Conservation (phyloP, 2,888 invertebrate species). For the Meandrusa payeni region DNA sequence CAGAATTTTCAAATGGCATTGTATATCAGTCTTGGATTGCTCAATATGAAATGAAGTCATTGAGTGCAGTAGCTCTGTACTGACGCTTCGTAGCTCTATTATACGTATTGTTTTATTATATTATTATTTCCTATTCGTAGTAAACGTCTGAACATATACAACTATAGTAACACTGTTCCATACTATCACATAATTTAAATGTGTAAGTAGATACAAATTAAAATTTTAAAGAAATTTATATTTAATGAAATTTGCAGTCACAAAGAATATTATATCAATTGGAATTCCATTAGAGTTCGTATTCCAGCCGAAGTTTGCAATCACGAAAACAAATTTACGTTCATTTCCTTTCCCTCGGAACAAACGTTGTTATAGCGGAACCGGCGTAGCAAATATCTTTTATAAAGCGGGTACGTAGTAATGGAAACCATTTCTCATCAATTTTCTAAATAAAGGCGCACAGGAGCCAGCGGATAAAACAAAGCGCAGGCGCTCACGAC, state of each 20-base stretch:
- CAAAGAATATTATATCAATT: constrained; percentile 71
- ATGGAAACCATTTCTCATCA: constrained; percentile 81
- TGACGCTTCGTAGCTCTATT: too few relatives aligned
- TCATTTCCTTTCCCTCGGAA: constrained; percentile 72
- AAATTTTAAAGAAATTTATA: constrained; percentile 54
- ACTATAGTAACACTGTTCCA: too few relatives aligned
- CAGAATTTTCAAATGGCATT: too few relatives aligned
- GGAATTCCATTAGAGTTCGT: constrained; percentile 72
- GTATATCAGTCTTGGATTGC: too few relatives aligned
- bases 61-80: too few relatives aligned
- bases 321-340: constrained; percentile 79
- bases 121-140: too few relatives aligned
- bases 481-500: constrained; percentile 78
- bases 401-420: constrained; percentile 73
- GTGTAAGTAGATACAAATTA: too few relatives aligned
- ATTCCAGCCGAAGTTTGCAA: constrained; percentile 68
- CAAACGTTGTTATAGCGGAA: constrained; percentile 53
- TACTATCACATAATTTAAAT: too few relatives aligned
- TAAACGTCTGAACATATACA: too few relatives aligned
- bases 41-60: too few relatives aligned
- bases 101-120: too few relatives aligned
- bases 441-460: constrained; percentile 81
- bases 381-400: constrained; percentile 65
- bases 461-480: constrained; percentile 78
- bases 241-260: constrained; percentile 69